Conservation (phyloP, 2,888 invertebrate species). For the Punctoribates punctum region DNA sequence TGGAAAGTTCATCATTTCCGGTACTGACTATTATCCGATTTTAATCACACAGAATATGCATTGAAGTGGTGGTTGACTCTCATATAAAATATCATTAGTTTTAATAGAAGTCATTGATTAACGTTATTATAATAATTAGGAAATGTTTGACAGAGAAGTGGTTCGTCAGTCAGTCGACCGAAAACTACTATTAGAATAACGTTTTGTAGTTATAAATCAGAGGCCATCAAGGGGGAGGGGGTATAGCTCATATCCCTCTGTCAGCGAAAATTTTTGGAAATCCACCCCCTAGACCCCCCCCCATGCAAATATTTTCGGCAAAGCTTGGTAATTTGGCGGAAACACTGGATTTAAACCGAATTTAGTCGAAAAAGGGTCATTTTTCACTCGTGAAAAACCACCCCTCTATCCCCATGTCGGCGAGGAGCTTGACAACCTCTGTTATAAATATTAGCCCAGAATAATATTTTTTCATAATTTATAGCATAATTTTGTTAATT, state of each 20-base stretch:
- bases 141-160: not conserved
- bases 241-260: too few relatives aligned
- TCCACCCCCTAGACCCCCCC: too few relatives aligned
- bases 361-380: too few relatives aligned
- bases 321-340: too few relatives aligned
- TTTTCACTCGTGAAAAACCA: too few relatives aligned
- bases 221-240: too few relatives aligned
- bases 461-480: slow-evolving; percentile 34
- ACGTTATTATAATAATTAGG: slow-evolving; percentile 31
- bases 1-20: slow-evolving; percentile 19
- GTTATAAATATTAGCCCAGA: too few relatives aligned
- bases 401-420: too few relatives aligned
- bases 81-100: slow-evolving; percentile 33
- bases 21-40: slow-evolving; percentile 8
- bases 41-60: not conserved
- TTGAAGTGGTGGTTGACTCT: not conserved
- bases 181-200: not conserved
- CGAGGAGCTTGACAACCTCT: too few relatives aligned
- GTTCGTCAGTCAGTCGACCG: slow-evolving; percentile 13
- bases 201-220: not conserved
- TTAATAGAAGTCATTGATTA: slow-evolving; percentile 25
- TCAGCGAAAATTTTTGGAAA: too few relatives aligned
- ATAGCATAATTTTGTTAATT: slow-evolving; percentile 36
- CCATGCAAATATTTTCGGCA: too few relatives aligned
- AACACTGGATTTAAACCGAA: too few relatives aligned